A percentile compares a stretch with the other conserved stretches of the same genome.
Evolutionary conservation across 1,140 invertebrate species (phyloP).

Genomic region (Drosophila lowei): DNA sequence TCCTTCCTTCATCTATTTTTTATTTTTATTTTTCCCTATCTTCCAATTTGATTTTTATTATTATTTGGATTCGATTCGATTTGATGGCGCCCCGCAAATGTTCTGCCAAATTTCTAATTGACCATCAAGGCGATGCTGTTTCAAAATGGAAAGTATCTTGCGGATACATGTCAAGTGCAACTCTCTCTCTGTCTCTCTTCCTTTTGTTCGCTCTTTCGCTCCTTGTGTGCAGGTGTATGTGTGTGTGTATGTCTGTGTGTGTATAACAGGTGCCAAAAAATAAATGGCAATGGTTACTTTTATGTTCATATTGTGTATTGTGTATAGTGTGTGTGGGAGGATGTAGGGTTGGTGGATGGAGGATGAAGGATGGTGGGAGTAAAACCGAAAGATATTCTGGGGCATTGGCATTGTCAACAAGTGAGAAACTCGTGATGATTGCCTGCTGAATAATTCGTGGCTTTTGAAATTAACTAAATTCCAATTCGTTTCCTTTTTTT

Average conservation of each 20-base stretch:
- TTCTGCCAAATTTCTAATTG: conserved; percentile 67
- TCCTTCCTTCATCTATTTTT: conserved; percentile 61
- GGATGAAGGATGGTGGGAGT: conserved; percentile 21
- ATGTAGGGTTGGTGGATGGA: conserved; percentile 5
- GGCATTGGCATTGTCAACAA: conserved; percentile 58
- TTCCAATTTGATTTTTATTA: conserved; percentile 32
- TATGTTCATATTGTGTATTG: conserved; percentile 57
- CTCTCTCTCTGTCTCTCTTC: conserved; percentile 10
- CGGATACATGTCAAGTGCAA: conserved; percentile 57
- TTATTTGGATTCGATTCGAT: conserved; percentile 38
- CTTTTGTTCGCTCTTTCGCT: conserved; percentile 12
- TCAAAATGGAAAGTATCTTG: conserved; percentile 63
- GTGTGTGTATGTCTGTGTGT: conserved; percentile 30
- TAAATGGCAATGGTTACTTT: conserved; percentile 64
- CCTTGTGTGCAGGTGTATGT: conserved; percentile 10
- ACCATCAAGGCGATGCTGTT: conserved; percentile 67
- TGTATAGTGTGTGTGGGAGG: conserved; percentile 33
- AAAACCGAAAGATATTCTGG: conserved; percentile 55
- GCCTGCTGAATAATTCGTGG: conserved; percentile 35
- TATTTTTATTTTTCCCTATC: conserved; percentile 44
- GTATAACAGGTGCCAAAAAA: conserved; percentile 72
- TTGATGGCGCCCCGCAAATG: conserved; percentile 45
- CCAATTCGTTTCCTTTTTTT: conserved; percentile 9
- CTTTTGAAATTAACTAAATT: conserved; percentile 25
- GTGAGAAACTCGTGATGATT: conserved; percentile 47